Base-by-base conservation (phyloP, 2,797 vertebrate genomes). In the Cygnus olor region DNA sequence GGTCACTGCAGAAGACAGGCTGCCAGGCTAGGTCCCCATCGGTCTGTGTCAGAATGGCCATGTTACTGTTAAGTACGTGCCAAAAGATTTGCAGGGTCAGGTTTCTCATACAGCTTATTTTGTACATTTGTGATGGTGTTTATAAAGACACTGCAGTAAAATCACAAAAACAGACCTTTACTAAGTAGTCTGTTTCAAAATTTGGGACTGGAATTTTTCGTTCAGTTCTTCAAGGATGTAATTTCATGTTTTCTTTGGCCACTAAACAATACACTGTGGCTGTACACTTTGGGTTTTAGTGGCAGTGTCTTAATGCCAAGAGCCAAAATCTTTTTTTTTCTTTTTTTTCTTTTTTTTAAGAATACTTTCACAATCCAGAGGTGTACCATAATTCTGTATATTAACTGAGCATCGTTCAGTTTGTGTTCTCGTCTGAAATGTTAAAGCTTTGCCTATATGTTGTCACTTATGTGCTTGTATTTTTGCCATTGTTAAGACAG, bases 401-500 rank as follows among this genome's bases (percentile, higher is more conserved):
- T 57, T 83, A 90, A 70, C 40, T 0, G 4, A 93, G 60, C 36
- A n/a, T 89, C 1, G 2, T 87, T 89, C 76, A 87, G 44, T 91
- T 79, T 38, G 60, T 71, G 57, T 89, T 78, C 36, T 14, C 63
- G 89, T 93, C 93, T 74, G 64, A 92, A 81, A 60, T 93, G 91
- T 68, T 94, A 80, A 86, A 82, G 80, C 66, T 76, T 69, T 94
- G 73, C 96, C 92, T 86, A 53, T 82, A 1, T 68, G 71, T 91
- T 85, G 92, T 91, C 90, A 60, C 79, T 79, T 83, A 44, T 54
- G 90, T 89, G 78, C 92, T 74, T 61, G 74, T 69, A 57, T 56
- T 93, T 92, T 92, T 91, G 80, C 38, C 94, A 30, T 92, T 95
- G 66, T 70, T 88, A 91, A 96, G 93, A 83, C 78, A 92, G 93